Evolutionary conservation across 2,113 vertebrate species (phyloP).

Genomic region (Proterorhinus semilunaris): DNA sequence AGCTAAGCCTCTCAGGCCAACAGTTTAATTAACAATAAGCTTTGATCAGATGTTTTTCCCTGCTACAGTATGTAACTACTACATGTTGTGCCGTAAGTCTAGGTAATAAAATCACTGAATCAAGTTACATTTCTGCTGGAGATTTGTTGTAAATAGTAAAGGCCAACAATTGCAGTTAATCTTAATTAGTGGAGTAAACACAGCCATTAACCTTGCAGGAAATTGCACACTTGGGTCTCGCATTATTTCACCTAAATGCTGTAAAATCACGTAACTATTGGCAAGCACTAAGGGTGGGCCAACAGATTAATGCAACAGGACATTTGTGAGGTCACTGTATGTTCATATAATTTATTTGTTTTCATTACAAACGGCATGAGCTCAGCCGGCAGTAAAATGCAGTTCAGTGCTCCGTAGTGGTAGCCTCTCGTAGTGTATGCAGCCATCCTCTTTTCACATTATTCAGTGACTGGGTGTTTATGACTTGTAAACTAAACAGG

Average conservation of each 20-base stretch:
- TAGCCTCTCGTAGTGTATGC: neutral
- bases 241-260: conserved; percentile 9
- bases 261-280: conserved; percentile 28
- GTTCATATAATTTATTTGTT: conserved; percentile 27
- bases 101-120: too few species aligned
- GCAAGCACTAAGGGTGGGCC: conserved; percentile 5
- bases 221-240: too few species aligned
- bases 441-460: conserved; percentile 4
- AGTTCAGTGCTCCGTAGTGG: neutral
- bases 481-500: conserved; percentile 11
- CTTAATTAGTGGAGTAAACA: too few species aligned
- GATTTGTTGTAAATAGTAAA: too few species aligned
- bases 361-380: conserved; percentile 36
- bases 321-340: conserved; percentile 18
- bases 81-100: too few species aligned
- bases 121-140: too few species aligned
- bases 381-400: conserved; percentile 8
- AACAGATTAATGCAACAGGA: conserved; percentile 27
- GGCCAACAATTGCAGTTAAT: too few species aligned
- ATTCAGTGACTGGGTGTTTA: conserved; percentile 11
- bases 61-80: too few species aligned
- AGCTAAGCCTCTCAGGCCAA: too few species aligned
- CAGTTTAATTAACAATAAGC: too few species aligned
- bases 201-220: too few species aligned
- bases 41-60: too few species aligned